Evolutionary conservation across 2,113 vertebrate species (phyloP), one percentile per base, ranked within the genome.

Genomic region (Anhinga anhinga): DNA sequence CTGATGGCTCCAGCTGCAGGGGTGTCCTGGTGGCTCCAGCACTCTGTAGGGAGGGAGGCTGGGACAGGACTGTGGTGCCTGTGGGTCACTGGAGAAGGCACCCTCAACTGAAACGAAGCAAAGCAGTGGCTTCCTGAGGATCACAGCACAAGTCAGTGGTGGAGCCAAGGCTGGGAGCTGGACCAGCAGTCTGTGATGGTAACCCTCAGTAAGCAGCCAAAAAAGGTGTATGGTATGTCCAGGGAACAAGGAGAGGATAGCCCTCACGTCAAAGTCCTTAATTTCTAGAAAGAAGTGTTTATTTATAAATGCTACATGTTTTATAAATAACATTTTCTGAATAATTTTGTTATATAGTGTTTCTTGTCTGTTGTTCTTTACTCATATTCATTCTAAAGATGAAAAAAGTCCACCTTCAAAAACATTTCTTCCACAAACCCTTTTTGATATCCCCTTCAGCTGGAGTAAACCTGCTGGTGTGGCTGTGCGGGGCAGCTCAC

Each of bases 11-110:
- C 38, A 26, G 73, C 66, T 40, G 40, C 1, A 0, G 27, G 17
- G 5, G 3, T 50, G 47, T 1, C 45, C 56, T 30, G 0, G 5
- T 4, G 13, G 59, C 80, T 82, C 47, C 9, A 6, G 49, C 10
- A 3, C 27, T 23, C 66, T 14, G 5, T 0, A 23, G 26, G 52
- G 27, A 59, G 13, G 0, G 7, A 20, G 56, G n/a, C 44, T 52
- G 71, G 67, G 27, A 27, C 49, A n/a, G 63, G 53, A 40, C 18
- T 9, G 13, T 20, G 40, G 59, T 0, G 0, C 15, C 67, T 16
- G 5, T 11, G 65, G 72, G 45, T 62, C 61, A 38, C 65, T 20
- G 69, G 14, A 59, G 29, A 73, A 87, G 42, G 42, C 30, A 36
- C 10, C 3, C 4, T 53, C 0, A 1, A 69, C 5, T 15, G 55